Evolutionary conservation across 1,140 invertebrate species (phyloP), one percentile per base, ranked within the genome.

Genomic region (Heliconius hermathena): DNA sequence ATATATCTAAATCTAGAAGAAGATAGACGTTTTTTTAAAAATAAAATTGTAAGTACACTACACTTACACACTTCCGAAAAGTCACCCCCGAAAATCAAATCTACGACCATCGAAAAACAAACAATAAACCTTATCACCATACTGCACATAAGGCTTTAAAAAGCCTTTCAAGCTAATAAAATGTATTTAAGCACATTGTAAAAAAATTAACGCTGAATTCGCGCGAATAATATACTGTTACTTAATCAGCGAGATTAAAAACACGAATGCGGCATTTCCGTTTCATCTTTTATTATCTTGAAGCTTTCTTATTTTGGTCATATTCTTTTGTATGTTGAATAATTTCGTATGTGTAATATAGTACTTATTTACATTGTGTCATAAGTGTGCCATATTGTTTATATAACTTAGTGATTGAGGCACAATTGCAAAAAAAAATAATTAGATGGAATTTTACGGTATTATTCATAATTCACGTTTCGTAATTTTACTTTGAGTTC

Each of bases 221-320:
- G 22, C 71, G 71, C 38, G 71, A 72, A 72, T 72, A 81, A 85
- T 88, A 78, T 84, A 81, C 81, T 81, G 82, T 89, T 87, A 77
- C 76, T 77, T 70, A 77, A 77, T 77, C 76, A 38, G 26, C 73
- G 38, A 71, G 76, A 77, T 77, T 77, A 71, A 77, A 77, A 71
- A 38, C 38, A 22, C 60, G 60, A 66, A 16, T 38, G 71, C 71
- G 71, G 71, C 71, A 18, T 72, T 72, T 22, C 36, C 38, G 71
- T 72, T 72, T 72, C 18, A 72, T 66, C 60, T 66, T 66, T 29
- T 66, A 66, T 66, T 66, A 66, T 66, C 26, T 66, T 66, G 1
- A 66, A 29, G 3, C 60, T 66, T 66, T 66, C 60, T 66, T 66
- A 29, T 66, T 60, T 60, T 66, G 60, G 60, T 66, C 60, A 66